phyloP scores from a whole-genome alignment of 2,113 vertebrate species.

The Pagrus major region DNA sequence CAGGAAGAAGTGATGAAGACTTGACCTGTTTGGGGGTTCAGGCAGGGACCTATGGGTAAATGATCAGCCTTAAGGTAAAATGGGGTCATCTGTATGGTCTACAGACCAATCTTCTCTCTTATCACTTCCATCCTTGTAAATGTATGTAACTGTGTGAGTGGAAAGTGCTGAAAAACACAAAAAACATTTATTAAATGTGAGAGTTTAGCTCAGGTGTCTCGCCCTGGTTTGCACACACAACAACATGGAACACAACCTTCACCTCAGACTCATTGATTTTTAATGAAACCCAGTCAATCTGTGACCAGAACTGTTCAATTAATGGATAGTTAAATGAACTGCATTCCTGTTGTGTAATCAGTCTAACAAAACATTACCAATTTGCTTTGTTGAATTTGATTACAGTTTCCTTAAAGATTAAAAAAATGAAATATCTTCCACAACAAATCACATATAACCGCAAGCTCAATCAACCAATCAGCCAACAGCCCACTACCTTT shows the following conservation, averaged over 20 bases:
- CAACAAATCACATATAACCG: neutral
- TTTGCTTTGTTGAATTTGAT: neutral
- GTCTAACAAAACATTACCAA: too few relatives aligned
- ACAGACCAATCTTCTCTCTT: neutral
- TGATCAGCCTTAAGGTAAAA: neutral
- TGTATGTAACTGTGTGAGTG: neutral
- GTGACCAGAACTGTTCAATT: too few relatives aligned
- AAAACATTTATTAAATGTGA: neutral
- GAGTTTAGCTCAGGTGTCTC: neutral
- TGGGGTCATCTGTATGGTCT: neutral
- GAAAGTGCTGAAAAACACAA: neutral
- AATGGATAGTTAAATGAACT: neutral
- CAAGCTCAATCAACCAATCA: neutral
- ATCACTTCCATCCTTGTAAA: too few relatives aligned
- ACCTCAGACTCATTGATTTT: too few relatives aligned
- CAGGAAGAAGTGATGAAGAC: constrained; percentile 2
- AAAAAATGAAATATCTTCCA: too few relatives aligned
- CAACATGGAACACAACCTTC: neutral
- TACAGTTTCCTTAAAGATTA: too few relatives aligned
- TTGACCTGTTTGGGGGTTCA: neutral
- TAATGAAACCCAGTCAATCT: neutral
- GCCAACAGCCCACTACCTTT: neutral
- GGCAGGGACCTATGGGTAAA: neutral
- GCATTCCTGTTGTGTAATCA: neutral
- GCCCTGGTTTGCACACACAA: neutral